Base-by-base conservation (phyloP, 2,888 invertebrate species). In the Azorinus chamasolen region DNA sequence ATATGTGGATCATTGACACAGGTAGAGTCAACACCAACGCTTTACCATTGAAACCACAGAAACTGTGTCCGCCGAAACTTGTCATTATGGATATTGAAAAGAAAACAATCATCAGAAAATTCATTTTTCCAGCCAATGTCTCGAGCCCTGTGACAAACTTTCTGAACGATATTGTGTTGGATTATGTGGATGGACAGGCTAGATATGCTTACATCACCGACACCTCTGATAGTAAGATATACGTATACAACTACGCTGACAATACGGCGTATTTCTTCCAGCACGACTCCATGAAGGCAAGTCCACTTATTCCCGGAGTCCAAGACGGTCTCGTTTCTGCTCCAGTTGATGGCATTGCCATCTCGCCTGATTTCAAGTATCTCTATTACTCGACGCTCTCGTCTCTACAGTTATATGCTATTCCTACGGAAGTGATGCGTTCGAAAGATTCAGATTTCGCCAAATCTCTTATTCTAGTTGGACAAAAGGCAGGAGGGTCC, bases 1-100 rank as follows among this genome's bases (percentile, higher is more conserved):
- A 64, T 43, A 82, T 84, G 82, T 84, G 84, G 84, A 73, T 84
- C 16, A 79, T 84, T n/a, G 84, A 84, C 54, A 77, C 68, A 1
- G 84, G 84, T 1, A 41, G 79, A n/a, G 32, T 76, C 1, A 59
- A 80, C 46, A 66, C 71, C 4, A n/a, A 45, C 0, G 59, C 62
- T 1, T 39, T 46, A 27, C 41, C 55, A n/a, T n/a, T 43, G n/a
- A 22, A 32, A 1, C 61, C 72, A 37, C 18, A 41, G 5, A 72
- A 82, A 32, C 18, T 68, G 2, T 84, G 83, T 32, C 79, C 79
- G 2, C 75, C 83, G 1, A 84, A 82, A 63, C 46, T 84, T 5
- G 45, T 71, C 6, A 63, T 82, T 24, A 59, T 63, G 16, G 73
- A 84, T 41, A 41, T 79, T 14, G 24, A 50, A 10, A 24, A 39